phyloP scores from a whole-genome alignment of 2,797 vertebrate genomes.

The Melanotaenia trifasciata region DNA sequence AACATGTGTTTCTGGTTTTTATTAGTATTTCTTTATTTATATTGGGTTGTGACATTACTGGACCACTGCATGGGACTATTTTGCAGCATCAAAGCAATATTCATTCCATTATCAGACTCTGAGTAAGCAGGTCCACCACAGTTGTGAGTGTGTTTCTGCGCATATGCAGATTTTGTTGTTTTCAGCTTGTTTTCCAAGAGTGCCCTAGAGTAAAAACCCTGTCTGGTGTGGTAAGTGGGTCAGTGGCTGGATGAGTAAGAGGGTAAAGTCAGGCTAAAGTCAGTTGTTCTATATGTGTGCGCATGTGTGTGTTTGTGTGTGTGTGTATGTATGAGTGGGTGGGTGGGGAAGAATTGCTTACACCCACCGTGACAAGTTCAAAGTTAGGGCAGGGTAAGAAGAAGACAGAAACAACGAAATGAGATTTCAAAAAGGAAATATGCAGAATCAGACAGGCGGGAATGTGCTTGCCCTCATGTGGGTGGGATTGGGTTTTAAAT shows the following conservation, averaged over 20 bases:
- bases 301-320: constrained; percentile 5
- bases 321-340: constrained; percentile 12
- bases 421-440: constrained; percentile 48
- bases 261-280: constrained; percentile 72
- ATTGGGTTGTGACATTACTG: constrained; percentile 23
- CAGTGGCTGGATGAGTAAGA: constrained; percentile 70
- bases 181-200: constrained; percentile 61
- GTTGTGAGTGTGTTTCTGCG: not conserved
- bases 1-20: not conserved
- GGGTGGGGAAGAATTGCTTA: constrained; percentile 30
- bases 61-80: constrained; percentile 4
- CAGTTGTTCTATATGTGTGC: constrained; percentile 31
- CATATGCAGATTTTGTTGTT: constrained; percentile 57
- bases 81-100: constrained; percentile 3
- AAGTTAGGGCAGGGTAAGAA: constrained; percentile 53
- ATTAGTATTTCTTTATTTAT: not conserved
- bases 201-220: constrained; percentile 68
- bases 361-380: constrained; percentile 60
- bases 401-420: constrained; percentile 26
- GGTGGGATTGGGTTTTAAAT: constrained; percentile 25
- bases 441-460: constrained; percentile 47
- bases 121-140: constrained; percentile 35
- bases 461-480: constrained; percentile 46
- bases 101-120: constrained; percentile 28
- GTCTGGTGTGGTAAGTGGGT: constrained; percentile 77